Conservation (phyloP, 92 coral and sea anemone species). For the Phenganax marumi region DNA sequence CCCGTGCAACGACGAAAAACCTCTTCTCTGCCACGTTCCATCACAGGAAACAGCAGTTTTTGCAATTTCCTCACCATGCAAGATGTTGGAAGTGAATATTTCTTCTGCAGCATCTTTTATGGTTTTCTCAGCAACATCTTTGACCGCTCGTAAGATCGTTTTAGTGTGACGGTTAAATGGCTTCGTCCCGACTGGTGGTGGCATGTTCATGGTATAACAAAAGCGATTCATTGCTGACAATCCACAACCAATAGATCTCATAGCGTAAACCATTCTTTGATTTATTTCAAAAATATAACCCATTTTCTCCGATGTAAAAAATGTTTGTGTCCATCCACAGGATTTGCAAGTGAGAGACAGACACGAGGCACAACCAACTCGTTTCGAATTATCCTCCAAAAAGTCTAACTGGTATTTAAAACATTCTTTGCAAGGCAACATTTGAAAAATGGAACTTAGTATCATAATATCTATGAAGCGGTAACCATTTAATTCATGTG, state of each 20-base stretch:
- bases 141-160: constrained; percentile 33
- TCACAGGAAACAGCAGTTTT: constrained; percentile 25
- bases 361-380: constrained; percentile 34
- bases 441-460: not conserved
- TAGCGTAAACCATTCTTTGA: constrained; percentile 37
- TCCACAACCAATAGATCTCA: constrained; percentile 47
- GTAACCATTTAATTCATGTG: not conserved
- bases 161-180: constrained; percentile 28
- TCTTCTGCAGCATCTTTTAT: constrained; percentile 26
- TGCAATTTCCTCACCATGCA: not conserved
- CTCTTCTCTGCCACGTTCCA: constrained; percentile 45
- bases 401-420: no score
- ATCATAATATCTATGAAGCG: constrained; percentile 12
- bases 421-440: constrained; percentile 13
- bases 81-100: not conserved
- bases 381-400: constrained; percentile 29
- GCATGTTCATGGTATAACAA: constrained; percentile 28
- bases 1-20: constrained; percentile 31
- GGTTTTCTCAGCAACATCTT: not conserved
- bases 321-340: constrained; percentile 20
- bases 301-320: constrained; percentile 8
- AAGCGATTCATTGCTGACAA: constrained; percentile 27
- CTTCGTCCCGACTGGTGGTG: not conserved
- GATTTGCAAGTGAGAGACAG: constrained; percentile 17
- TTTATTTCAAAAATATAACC: constrained; percentile 34